Conservation (phyloP, 2,888 invertebrate species). For the Drosophila anomalata region DNA sequence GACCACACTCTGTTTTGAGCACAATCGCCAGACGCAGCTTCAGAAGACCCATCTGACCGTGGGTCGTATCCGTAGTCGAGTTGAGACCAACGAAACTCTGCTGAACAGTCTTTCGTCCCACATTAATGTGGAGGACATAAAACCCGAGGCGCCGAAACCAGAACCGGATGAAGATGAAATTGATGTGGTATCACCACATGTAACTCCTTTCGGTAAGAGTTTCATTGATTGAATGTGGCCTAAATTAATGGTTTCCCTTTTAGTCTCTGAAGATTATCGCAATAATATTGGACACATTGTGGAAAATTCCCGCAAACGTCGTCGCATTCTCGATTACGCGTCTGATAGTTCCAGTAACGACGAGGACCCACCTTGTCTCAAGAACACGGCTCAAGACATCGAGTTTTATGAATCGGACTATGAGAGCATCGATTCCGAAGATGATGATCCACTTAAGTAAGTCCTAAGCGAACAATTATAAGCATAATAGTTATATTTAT, state of each 20-base stretch:
- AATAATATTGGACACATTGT: conserved; percentile 85
- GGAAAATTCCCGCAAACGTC: conserved; percentile 84
- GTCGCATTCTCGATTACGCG: conserved; percentile 88
- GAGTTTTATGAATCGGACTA: conserved; percentile 90
- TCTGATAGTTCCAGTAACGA: conserved; percentile 88
- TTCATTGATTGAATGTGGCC: not conserved
- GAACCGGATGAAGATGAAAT: conserved; percentile 84
- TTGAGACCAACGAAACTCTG: conserved; percentile 88
- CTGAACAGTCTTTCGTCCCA: conserved; percentile 88
- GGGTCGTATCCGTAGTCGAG: conserved; percentile 86
- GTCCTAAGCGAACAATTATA: not conserved
- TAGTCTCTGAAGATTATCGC: conserved; percentile 81
- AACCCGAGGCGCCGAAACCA: conserved; percentile 61
- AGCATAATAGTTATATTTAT: not conserved
- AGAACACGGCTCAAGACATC: conserved; percentile 87
- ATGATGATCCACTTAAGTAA: conserved; percentile 90
- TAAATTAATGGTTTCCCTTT: conserved; percentile 5
- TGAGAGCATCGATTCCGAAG: conserved; percentile 90
- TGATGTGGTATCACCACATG: conserved; percentile 84
- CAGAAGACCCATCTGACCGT: conserved; percentile 86
- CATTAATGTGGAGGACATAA: conserved; percentile 83
- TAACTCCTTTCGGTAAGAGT: conserved; percentile 87
- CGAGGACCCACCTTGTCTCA: conserved; percentile 87
- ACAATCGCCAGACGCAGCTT: conserved; percentile 87
- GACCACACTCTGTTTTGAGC: conserved; percentile 88